A percentile compares a stretch with the other conserved stretches of the same genome.
These are phyloP conservation scores for Sebastes hopkinsi DNA, from an alignment of 2,797 vertebrate species.

Conservation along the genomic window DNA sequence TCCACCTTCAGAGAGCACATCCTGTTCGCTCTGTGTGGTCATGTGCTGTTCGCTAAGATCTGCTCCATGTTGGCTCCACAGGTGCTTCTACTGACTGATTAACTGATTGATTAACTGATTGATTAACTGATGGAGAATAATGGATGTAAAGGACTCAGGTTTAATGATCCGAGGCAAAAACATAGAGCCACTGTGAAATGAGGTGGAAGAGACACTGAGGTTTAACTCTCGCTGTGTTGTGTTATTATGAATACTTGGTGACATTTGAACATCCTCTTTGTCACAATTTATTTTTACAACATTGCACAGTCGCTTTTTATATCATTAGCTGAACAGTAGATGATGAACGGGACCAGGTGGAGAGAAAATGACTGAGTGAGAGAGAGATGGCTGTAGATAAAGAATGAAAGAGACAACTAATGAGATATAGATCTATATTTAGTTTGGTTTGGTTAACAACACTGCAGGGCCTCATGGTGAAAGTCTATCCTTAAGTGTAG, in stretches of 20 bases:
- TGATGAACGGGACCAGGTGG: constrained; percentile 46
- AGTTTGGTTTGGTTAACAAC: constrained; percentile 19
- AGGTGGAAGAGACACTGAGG: neutral
- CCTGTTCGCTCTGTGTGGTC: constrained; percentile 92
- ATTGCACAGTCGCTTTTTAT: constrained; percentile 38
- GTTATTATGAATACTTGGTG: constrained; percentile 7
- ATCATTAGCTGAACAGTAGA: constrained; percentile 18
- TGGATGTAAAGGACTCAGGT: neutral
- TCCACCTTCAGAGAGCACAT: constrained; percentile 92
- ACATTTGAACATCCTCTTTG: constrained; percentile 30
- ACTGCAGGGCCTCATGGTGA: neutral
- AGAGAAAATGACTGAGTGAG: neutral
- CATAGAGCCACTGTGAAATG: neutral
- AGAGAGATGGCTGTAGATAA: neutral
- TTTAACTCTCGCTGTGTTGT: neutral
- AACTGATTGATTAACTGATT: neutral
- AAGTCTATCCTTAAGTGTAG: neutral
- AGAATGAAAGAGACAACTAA: constrained; percentile 12
- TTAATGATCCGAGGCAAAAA: constrained; percentile 1
- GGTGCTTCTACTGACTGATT: constrained; percentile 77
- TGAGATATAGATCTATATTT: constrained; percentile 11
- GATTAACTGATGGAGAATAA: neutral
- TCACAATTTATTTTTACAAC: constrained; percentile 34
- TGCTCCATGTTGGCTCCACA: constrained; percentile 91
- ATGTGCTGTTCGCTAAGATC: constrained; percentile 94